A percentile compares a stretch with the other conserved stretches of the same genome.
phyloP scores from a whole-genome alignment of 2,113 vertebrate species.

The Solenodon paradoxus region DNA sequence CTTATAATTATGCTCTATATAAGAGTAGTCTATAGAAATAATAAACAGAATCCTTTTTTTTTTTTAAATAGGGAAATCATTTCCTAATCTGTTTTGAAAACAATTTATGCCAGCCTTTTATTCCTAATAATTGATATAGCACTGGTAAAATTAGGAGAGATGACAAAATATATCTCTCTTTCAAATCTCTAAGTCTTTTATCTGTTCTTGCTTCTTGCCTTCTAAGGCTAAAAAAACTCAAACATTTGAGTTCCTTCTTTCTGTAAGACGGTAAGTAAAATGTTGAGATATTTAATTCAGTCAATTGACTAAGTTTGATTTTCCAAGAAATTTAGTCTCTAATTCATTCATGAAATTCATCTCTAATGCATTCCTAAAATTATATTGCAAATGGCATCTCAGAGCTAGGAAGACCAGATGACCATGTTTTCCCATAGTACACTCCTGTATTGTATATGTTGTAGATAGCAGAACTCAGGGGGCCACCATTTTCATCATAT shows the following conservation, averaged over 20 bases:
- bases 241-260: background rate
- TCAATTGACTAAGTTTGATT: background rate
- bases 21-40: background rate
- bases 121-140: background rate
- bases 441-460: background rate
- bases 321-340: background rate
- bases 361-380: background rate
- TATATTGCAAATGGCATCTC: background rate
- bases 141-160: background rate
- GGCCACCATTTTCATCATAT: background rate
- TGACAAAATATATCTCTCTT: background rate
- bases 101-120: background rate
- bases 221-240: background rate
- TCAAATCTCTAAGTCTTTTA: background rate
- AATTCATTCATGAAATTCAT: too few relatives aligned
- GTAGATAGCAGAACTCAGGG: background rate
- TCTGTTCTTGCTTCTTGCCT: background rate
- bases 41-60: background rate
- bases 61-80: slow-evolving; percentile 1
- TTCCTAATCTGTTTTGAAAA: background rate
- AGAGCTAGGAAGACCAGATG: background rate
- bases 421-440: background rate
- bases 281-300: background rate
- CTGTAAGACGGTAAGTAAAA: background rate
- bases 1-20: background rate